A percentile compares a stretch with the other conserved stretches of the same genome.
Conservation (phyloP, 1,140 invertebrate species). For the Teleopsis dalmanni region DNA sequence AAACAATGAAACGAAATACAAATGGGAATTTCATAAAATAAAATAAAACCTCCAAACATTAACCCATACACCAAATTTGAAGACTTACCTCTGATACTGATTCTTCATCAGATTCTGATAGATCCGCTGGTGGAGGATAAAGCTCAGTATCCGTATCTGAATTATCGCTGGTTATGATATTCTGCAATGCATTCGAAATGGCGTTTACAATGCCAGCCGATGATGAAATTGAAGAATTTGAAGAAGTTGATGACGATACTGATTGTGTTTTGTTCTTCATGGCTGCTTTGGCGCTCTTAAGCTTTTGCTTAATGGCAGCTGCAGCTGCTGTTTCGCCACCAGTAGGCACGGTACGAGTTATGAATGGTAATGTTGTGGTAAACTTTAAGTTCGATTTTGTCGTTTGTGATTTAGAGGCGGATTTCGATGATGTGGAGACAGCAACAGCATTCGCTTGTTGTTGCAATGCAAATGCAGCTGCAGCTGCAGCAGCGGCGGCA, state of each 20-base stretch:
- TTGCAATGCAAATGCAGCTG: constrained; percentile 6
- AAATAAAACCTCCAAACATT: too few relatives aligned
- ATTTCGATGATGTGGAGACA: constrained; percentile 10
- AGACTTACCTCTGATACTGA: constrained; percentile 79
- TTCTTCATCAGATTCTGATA: constrained; percentile 86
- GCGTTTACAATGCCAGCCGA: constrained; percentile 32
- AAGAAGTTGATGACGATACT: constrained; percentile 28
- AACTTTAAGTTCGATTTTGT: constrained; percentile 16
- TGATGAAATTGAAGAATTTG: constrained; percentile 33
- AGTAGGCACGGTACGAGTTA: constrained; percentile 16
- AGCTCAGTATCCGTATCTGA: constrained; percentile 54
- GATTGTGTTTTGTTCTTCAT: constrained; percentile 15
- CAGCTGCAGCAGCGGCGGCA: constrained; percentile 3
- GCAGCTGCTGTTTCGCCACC: constrained; percentile 16
- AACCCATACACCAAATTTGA: background rate
- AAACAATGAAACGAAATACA: too few relatives aligned
- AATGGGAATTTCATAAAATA: too few relatives aligned
- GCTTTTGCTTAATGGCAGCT: constrained; percentile 33
- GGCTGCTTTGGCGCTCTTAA: constrained; percentile 21
- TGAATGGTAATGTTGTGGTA: constrained; percentile 25
- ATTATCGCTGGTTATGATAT: constrained; percentile 31
- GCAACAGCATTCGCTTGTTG: constrained; percentile 12
- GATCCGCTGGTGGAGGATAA: constrained; percentile 68
- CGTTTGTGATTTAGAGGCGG: constrained; percentile 12
- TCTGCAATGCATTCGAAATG: constrained; percentile 31